Evolutionary conservation across 2,888 invertebrate species (phyloP), one percentile per base, ranked within the genome.

Genomic region (Schizaphis graminum): DNA sequence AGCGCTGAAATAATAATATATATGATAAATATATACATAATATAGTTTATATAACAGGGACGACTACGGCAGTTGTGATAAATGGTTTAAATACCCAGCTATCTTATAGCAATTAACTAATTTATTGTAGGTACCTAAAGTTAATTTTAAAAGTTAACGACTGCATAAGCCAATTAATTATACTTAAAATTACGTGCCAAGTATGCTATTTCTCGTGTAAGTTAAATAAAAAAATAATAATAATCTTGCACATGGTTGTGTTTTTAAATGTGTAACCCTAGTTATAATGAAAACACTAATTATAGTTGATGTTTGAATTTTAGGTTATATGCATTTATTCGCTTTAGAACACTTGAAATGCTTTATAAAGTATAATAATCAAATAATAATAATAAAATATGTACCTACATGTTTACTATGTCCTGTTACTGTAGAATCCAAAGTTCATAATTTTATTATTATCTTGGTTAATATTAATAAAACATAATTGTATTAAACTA

Each of bases 191-290:
- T 67, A 90, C 47, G n/a, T 77, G 77, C 77, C 77, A 77, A 77
- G 77, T 77, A 35, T 77, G 35, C 77, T 21, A 77, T 35, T 24
- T 35, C 11, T 28, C 41, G n/a, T n/a, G 85, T 44, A 44, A 57
- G 85, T 57, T 57, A 91, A 91, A 28, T n/a, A 21, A 57, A 89
- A n/a, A 11, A 57, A 89, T 11, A 89, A 89, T n/a, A 67, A 90
- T 67, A 90, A 90, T 77, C 35, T 35, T 77, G 77, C 35, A 35
- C 24, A 44, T 44, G 11, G 35, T 90, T 47, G 47, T n/a, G 77
- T 91, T 61, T 91, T 84, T 84, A 56, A 91, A 91, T 53, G 35
- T 56, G 53, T 91, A 91, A 90, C n/a, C 47, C 91, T 21, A 26
- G 24, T 24, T 91, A 53, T 88, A 11, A 28, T 11, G 44, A 77